Evolutionary conservation across 23 tunicate genomes (phyloP).

Genomic region (Clavelina lepadiformis): DNA sequence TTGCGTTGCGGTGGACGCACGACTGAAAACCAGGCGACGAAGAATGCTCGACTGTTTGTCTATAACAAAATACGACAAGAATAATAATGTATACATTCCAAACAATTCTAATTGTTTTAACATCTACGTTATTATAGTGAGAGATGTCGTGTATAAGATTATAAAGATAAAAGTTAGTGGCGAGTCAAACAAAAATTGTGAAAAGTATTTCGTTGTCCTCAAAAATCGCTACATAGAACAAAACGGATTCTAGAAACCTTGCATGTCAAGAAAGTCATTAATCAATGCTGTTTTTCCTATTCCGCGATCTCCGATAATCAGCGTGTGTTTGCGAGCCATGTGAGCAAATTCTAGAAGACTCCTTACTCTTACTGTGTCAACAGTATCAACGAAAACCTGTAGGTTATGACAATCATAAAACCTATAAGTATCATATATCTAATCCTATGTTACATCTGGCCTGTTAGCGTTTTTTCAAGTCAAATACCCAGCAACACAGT

Average conservation of each 20-base stretch:
- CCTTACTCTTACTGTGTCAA: conserved; percentile 72
- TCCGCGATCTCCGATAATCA: conserved; percentile 81
- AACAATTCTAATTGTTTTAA: no score
- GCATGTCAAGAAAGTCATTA: conserved; percentile 76
- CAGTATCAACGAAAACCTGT: conserved; percentile 93
- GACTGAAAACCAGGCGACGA: conserved; percentile 80
- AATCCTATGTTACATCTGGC: no score
- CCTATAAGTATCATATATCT: background rate
- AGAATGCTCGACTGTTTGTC: conserved; percentile 71
- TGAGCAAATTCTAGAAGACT: conserved; percentile 73
- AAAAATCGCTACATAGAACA: background rate
- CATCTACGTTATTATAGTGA: no score
- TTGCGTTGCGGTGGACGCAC: conserved; percentile 62
- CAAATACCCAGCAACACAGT: no score
- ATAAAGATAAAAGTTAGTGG: background rate
- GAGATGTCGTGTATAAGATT: background rate
- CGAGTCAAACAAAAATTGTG: background rate
- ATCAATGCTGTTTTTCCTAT: conserved; percentile 79
- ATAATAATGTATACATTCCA: background rate
- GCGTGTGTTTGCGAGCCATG: conserved; percentile 60
- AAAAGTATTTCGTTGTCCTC: background rate
- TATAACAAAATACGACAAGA: conserved; percentile 6
- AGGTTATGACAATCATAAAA: background rate
- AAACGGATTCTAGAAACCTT: conserved; percentile 28
- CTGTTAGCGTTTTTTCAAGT: no score